Conservation (phyloP, 2,888 invertebrate genomes). For the Eupithecia exiguata region DNA sequence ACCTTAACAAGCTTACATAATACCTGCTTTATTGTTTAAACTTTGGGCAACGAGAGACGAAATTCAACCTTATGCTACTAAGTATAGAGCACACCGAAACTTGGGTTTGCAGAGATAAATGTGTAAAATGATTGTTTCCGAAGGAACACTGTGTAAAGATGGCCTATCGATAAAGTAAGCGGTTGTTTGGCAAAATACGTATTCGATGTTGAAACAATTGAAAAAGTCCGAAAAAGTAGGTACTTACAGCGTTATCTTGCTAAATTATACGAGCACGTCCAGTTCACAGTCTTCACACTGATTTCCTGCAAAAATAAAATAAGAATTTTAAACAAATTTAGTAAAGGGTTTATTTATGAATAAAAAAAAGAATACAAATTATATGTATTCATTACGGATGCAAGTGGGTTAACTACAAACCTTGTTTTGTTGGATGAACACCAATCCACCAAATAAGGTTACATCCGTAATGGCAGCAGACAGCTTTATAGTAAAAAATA, state of each 20-base stretch:
- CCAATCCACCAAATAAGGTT: too few species aligned
- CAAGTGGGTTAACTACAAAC: too few species aligned
- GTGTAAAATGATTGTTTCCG: conserved; percentile 49
- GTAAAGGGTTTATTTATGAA: not conserved
- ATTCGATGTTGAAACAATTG: conserved; percentile 45
- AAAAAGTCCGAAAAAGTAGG: not conserved
- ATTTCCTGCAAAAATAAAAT: conserved; percentile 6
- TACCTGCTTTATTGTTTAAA: conserved; percentile 35
- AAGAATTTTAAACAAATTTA: conserved; percentile 15
- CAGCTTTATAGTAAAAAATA: too few species aligned
- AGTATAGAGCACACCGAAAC: conserved; percentile 25
- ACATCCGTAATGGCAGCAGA: too few species aligned
- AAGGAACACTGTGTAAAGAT: conserved; percentile 60
- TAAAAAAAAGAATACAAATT: not conserved
- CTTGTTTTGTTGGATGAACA: too few species aligned
- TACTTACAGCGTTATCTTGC: conserved; percentile 49
- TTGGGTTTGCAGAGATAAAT: conserved; percentile 26
- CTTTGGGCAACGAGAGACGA: conserved; percentile 12
- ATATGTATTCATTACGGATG: too few species aligned
- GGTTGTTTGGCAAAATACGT: conserved; percentile 47
- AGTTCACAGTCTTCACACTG: not conserved
- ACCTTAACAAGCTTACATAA: conserved; percentile 44
- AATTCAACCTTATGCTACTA: conserved; percentile 18
- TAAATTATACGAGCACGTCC: not conserved
- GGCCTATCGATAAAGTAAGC: conserved; percentile 63